Evolutionary conservation across 2,888 invertebrate genomes (phyloP), one percentile per base, ranked within the genome.

Genomic region (Zygogramma bicolorata): DNA sequence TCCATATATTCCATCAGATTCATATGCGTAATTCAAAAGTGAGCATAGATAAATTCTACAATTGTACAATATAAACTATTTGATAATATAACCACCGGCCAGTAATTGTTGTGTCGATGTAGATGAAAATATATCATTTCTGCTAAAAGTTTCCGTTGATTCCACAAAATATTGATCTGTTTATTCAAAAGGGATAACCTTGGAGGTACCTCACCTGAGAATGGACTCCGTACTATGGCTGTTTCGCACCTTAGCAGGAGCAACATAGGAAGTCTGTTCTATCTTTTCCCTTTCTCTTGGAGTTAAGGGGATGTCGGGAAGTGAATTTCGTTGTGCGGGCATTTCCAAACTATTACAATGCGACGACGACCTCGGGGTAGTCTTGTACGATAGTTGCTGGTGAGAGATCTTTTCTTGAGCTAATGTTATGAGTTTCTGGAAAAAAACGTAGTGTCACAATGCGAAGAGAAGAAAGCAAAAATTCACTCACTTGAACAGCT

Each of bases 211-310:
- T 66, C 67, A 75, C 83, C 90, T 88, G 82, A 95, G 88, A 81
- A 95, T 93, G 42, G 94, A 94, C 87, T 95, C 95, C 4, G 94
- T 93, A 81, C 95, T 95, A 85, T 95, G 94, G 65, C 95, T 94
- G 65, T 92, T 93, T 77, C 93, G 90, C 75, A 94, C 86, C 65
- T 82, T 81, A 22, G 80, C 76, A 18, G 84, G 79, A 25, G 82
- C 69, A 10, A 80, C 81, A 85, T 79, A 83, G 6, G 90, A 89
- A 7, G 89, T 90, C 80, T 90, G 89, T 74, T 92, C 92, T 80
- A 93, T 85, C 77, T 92, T 89, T 77, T 93, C 91, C 59, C 92
- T 88, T 86, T 94, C 94, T 84, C 94, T 91, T 60, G 95, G 95
- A 8, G 78, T 78, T 81, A 95, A 86, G 22, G 95, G 94, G 83